Conservation (phyloP, 2,797 vertebrate genomes). For the Pseudopleuronectes americanus region DNA sequence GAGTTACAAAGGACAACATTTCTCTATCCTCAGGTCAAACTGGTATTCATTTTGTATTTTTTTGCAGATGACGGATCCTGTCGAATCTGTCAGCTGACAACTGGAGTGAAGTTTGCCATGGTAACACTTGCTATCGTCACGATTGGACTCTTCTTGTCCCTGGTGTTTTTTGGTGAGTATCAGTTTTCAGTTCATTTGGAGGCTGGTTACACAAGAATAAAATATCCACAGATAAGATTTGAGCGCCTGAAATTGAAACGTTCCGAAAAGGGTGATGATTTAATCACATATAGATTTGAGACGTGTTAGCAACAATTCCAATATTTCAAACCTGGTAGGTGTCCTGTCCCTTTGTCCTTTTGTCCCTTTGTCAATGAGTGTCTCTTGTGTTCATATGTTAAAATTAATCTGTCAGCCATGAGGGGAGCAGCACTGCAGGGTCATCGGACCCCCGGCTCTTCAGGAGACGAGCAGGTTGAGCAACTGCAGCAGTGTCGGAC, state of each 20-base stretch:
- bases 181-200: too few species aligned
- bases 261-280: too few species aligned
- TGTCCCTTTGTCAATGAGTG: not conserved
- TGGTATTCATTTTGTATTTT: too few species aligned
- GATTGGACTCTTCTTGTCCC: not conserved
- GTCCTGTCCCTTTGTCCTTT: not conserved
- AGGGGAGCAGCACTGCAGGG: not conserved
- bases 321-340: too few species aligned
- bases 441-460: not conserved
- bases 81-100: not conserved
- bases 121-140: constrained; percentile 2
- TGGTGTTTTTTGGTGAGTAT: constrained; percentile 20
- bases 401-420: not conserved
- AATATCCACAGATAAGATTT: too few species aligned
- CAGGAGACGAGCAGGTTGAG: not conserved
- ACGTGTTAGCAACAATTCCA: not conserved
- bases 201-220: too few species aligned
- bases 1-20: too few species aligned
- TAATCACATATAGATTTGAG: too few species aligned
- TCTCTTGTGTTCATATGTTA: not conserved
- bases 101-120: not conserved
- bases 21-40: too few species aligned
- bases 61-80: constrained; percentile 11
- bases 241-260: too few species aligned
- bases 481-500: constrained; percentile 35